phyloP scores from a whole-genome alignment of 1,140 invertebrate genomes.

The Macrosteles quadrilineatus region DNA sequence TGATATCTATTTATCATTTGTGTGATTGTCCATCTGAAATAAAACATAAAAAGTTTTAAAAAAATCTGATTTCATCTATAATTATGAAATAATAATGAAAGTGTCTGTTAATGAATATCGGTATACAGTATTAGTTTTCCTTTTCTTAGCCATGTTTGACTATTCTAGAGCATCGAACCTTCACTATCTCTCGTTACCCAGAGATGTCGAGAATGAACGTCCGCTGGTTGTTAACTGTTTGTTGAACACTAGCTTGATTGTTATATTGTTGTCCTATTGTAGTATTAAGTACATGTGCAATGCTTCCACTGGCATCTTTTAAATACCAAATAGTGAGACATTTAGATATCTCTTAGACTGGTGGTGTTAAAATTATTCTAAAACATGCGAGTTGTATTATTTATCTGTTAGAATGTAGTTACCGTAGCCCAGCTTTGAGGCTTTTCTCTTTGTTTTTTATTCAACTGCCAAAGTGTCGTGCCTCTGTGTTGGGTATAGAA shows the following conservation, averaged over 20 bases:
- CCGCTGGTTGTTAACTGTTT: conserved; percentile 16
- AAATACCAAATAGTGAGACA: conserved; percentile 32
- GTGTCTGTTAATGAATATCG: too few relatives aligned
- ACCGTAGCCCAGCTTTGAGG: conserved; percentile 26
- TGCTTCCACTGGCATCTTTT: conserved; percentile 24
- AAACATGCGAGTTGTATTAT: conserved; percentile 21
- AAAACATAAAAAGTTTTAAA: too few relatives aligned
- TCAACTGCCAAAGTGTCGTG: conserved; percentile 33
- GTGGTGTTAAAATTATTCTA: conserved; percentile 28
- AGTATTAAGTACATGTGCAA: conserved; percentile 26
- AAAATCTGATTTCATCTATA: too few relatives aligned
- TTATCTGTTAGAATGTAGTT: conserved; percentile 30
- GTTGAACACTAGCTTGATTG: conserved; percentile 5
- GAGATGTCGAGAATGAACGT: conserved; percentile 6
- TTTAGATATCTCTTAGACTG: conserved; percentile 20
- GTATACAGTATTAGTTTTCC: too few relatives aligned
- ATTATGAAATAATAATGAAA: too few relatives aligned
- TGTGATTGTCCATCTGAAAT: too few relatives aligned
- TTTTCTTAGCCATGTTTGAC: too few relatives aligned
- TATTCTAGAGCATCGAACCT: too few relatives aligned
- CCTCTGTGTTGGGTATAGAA: conserved; percentile 20
- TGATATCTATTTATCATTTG: too few relatives aligned
- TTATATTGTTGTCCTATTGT: conserved; percentile 20
- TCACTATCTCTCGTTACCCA: too few relatives aligned
- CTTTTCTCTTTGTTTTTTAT: conserved; percentile 20